phyloP scores from a whole-genome alignment of 2,888 invertebrate species.

The Rotaria magnacalcarata region DNA sequence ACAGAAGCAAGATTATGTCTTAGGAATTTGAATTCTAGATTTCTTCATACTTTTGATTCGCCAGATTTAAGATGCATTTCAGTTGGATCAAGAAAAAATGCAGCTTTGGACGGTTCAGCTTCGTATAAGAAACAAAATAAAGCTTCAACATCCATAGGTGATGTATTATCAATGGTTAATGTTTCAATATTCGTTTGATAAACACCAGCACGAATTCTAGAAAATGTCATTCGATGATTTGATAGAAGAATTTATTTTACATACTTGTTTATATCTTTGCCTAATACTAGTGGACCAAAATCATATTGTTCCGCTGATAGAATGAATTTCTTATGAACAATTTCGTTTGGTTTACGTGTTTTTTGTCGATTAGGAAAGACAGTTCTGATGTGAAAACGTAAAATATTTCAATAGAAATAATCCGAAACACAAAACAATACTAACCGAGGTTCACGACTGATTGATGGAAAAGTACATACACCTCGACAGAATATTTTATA shows the following conservation, averaged over 20 bases:
- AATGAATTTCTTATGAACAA: constrained; percentile 58
- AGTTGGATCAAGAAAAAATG: constrained; percentile 58
- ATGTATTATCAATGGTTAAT: constrained; percentile 56
- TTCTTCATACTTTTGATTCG: constrained; percentile 51
- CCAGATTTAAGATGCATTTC: constrained; percentile 56
- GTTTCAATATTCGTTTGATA: constrained; percentile 59
- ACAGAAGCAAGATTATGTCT: background rate
- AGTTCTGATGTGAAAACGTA: constrained; percentile 51
- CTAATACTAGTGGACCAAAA: constrained; percentile 60
- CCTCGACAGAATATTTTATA: constrained; percentile 60
- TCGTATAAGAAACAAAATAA: constrained; percentile 56
- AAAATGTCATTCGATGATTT: background rate
- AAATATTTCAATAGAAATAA: background rate
- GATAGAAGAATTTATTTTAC: background rate
- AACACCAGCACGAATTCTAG: constrained; percentile 52
- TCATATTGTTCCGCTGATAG: constrained; percentile 56
- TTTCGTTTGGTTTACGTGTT: constrained; percentile 55
- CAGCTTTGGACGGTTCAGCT: constrained; percentile 56
- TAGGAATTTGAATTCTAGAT: no score
- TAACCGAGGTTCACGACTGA: constrained; percentile 59
- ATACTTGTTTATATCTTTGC: constrained; percentile 58
- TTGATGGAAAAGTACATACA: constrained; percentile 59
- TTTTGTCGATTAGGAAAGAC: constrained; percentile 59
- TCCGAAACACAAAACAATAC: background rate
- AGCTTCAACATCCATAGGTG: constrained; percentile 58